These are phyloP conservation scores for Nasonia vitripennis DNA, from an alignment of 1,140 invertebrate genomes.

Conservation along the genomic window DNA sequence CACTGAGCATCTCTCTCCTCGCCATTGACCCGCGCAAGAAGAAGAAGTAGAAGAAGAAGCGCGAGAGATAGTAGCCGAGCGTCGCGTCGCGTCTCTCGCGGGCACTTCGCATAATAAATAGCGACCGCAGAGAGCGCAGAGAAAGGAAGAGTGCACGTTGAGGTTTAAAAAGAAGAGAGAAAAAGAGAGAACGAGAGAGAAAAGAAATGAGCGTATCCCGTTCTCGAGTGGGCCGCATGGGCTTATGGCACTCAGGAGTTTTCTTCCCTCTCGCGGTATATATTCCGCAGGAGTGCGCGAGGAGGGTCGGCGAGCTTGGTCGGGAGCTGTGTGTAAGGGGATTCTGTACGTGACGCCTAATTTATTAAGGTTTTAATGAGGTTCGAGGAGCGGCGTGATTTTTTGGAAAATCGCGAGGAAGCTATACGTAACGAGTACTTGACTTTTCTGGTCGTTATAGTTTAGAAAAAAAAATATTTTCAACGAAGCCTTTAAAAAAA, in stretches of 20 bases:
- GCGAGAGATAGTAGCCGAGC: conserved; percentile 6
- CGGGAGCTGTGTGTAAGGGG: background rate
- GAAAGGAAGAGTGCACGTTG: background rate
- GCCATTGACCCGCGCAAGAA: background rate
- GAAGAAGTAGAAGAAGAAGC: conserved; percentile 10
- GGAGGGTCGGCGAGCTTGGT: background rate
- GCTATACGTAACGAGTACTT: background rate
- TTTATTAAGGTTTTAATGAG: conserved; percentile 15
- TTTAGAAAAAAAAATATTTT: too few species aligned
- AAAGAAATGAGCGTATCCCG: conserved; percentile 21
- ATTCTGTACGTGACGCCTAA: background rate
- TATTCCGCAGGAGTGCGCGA: background rate
- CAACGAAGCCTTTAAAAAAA: background rate
- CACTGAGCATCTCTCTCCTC: background rate
- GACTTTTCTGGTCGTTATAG: background rate
- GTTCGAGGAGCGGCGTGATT: background rate
- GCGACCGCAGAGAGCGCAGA: conserved; percentile 22
- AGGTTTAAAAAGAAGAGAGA: background rate
- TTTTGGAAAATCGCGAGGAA: conserved; percentile 7
- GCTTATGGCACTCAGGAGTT: conserved; percentile 35
- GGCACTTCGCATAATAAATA: conserved; percentile 50
- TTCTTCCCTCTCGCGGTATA: background rate
- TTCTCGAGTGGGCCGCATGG: conserved; percentile 30
- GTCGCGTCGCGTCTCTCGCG: conserved; percentile 20
- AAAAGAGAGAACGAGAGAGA: conserved; percentile 11